Evolutionary conservation across 1,140 invertebrate species (phyloP), one percentile per base, ranked within the genome.

Genomic region (Tetramorium parvispinum): DNA sequence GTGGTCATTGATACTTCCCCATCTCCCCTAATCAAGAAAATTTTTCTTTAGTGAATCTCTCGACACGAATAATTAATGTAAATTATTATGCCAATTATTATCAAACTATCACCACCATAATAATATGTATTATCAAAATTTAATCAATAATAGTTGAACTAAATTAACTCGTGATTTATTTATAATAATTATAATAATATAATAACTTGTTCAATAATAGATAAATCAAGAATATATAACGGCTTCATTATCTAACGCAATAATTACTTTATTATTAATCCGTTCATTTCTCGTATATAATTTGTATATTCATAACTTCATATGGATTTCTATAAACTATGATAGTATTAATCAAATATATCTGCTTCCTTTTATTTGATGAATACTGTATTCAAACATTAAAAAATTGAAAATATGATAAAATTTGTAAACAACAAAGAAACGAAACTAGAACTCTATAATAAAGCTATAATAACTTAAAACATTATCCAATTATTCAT

Each of bases 181-280:
- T 77, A 43, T 46, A 32, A n/a, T 59, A 76, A 59, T 53, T 59
- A 16, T 63, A 77, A 46, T 55, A 57, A 40, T 57, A 40, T 40
- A 76, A 59, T 76, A 57, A 57, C 53, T 59, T 59, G 8, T 59
- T 76, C 43, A 76, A 76, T 57, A 76, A 59, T 76, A 43, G 13
- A 76, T 59, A 76, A 76, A 76, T 24, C n/a, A 75, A 75, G n/a
- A 59, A 59, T 59, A 59, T 76, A 43, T 76, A 59, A 76, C 32
- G 2, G 13, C 3, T 40, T 76, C 11, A 59, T 27, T 57, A 76
- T 0, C 32, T 76, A 59, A 76, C 13, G 21, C 53, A 76, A 43
- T 43, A 24, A 40, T 59, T 37, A 43, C 7, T 76, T 57, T 24
- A 59, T 76, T 59, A 76, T 59, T 76, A 76, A 59, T 59, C 18